A percentile compares a stretch with the other conserved stretches of the same genome.
Evolutionary conservation across 2,888 invertebrate genomes (phyloP).

Genomic region (Harpalus rufipes): DNA sequence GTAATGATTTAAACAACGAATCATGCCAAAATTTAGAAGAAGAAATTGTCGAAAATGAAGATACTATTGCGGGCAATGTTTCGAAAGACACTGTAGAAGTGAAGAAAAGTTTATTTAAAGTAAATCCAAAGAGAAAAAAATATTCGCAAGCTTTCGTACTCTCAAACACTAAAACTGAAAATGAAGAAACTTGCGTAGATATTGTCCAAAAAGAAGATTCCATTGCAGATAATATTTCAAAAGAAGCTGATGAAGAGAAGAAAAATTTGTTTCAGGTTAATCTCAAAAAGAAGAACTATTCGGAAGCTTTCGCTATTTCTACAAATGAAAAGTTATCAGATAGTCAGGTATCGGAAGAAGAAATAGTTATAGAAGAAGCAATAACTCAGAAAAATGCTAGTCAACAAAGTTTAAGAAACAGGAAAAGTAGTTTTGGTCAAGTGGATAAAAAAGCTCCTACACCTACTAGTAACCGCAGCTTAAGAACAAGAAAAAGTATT

Average conservation of each 20-base stretch:
- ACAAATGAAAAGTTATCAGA: neutral
- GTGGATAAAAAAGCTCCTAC: too few species aligned
- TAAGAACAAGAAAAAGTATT: too few species aligned
- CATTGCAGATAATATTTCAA: neutral
- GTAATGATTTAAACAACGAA: too few species aligned
- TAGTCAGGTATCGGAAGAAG: neutral
- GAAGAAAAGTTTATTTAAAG: neutral
- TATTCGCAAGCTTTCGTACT: neutral
- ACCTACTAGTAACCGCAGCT: too few species aligned
- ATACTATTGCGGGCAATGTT: neutral
- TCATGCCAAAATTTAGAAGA: too few species aligned
- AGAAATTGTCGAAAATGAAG: neutral
- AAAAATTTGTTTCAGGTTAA: neutral
- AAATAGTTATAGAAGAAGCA: constrained; percentile 21
- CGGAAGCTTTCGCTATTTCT: constrained; percentile 39
- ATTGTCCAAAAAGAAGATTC: neutral
- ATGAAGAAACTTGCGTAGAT: neutral
- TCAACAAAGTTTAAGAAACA: neutral
- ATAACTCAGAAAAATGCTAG: neutral
- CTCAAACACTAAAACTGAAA: neutral
- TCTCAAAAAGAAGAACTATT: constrained; percentile 37
- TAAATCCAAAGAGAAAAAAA: neutral
- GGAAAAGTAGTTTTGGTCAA: neutral
- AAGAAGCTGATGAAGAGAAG: neutral
- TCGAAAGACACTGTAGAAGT: neutral